Evolutionary conservation across 2,888 invertebrate species (phyloP), one percentile per base, ranked within the genome.

Genomic region (Alcis repandata): DNA sequence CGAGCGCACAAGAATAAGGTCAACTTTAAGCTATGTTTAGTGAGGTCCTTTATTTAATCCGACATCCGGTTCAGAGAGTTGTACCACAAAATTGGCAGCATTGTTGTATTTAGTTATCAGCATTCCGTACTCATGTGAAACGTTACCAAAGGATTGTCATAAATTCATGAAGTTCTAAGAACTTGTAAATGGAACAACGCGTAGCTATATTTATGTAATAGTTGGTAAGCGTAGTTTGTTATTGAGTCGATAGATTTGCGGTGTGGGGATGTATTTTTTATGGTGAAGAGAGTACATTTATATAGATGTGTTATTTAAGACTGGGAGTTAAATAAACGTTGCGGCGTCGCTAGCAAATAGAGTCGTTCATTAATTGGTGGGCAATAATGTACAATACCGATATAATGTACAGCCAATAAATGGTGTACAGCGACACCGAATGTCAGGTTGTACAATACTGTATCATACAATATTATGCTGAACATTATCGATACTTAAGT

Each of bases 91-190:
- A 22, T n/a, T 22, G 46, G 22, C 20, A n/a, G 13, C 13, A n/a
- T 4, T 22, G 46, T 46, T 46, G 22, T 20, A 20, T 45, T 20
- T 51, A 41, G 43, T 46, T 20, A 57, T 43, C 17, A 48, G 46
- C 60, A 66, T 66, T 66, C 57, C 56, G 40, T 59, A 59, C 53
- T 53, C 40, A 38, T 49, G 33, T 57, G 38, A 63, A 57, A 43
- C 15, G 20, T 48, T 59, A 63, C 64, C 60, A 60, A 66, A 66
- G 65, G 49, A 27, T 17, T 60, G 33, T 60, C 32, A 49, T 63
- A 15, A 63, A 60, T 59, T 54, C 52, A 59, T 57, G 38, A 49
- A 68, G 68, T 72, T 72, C 70, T 11, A 63, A 68, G 68, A 67
- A 68, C 70, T 67, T 7, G 38, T 49, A 33, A 40, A 33, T 52